A percentile compares a stretch with the other conserved stretches of the same genome.
Conservation (phyloP, 2,888 invertebrate genomes). For the Idaea straminata region DNA sequence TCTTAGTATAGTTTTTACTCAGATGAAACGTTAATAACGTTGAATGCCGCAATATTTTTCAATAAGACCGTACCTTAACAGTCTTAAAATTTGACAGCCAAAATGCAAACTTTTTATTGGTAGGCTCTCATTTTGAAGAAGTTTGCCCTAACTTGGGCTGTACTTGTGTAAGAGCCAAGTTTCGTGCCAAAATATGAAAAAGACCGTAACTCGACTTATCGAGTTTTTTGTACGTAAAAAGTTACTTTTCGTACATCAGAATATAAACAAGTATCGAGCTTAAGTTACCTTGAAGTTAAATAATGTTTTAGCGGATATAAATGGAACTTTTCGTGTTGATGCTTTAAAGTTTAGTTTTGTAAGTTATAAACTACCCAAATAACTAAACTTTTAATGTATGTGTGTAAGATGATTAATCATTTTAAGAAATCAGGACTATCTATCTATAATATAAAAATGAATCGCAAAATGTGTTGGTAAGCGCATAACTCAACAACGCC, state of each 20-base stretch:
- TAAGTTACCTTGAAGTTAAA: neutral
- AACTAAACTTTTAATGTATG: too few species aligned
- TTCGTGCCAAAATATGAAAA: neutral
- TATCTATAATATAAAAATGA: too few species aligned
- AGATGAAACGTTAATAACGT: too few species aligned
- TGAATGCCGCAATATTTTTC: neutral
- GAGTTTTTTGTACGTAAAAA: neutral
- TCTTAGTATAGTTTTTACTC: too few species aligned
- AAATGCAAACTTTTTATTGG: slow-evolving; percentile 56
- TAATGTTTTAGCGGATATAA: slow-evolving; percentile 15
- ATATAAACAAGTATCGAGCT: slow-evolving; percentile 9
- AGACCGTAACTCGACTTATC: neutral
- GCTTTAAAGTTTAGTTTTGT: neutral
- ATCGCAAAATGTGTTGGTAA: too few species aligned
- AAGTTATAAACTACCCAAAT: neutral
- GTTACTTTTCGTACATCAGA: neutral
- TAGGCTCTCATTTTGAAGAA: slow-evolving; percentile 3
- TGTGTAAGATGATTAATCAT: too few species aligned
- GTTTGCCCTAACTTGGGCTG: slow-evolving; percentile 5
- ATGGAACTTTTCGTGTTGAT: slow-evolving; percentile 4
- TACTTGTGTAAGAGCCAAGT: slow-evolving; percentile 23
- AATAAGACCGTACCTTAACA: slow-evolving; percentile 5
- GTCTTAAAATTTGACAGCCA: slow-evolving; percentile 46
- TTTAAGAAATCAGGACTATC: too few species aligned
- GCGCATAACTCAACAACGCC: too few species aligned